phyloP scores from a whole-genome alignment of 2,797 vertebrate species.

The Momotus momota region DNA sequence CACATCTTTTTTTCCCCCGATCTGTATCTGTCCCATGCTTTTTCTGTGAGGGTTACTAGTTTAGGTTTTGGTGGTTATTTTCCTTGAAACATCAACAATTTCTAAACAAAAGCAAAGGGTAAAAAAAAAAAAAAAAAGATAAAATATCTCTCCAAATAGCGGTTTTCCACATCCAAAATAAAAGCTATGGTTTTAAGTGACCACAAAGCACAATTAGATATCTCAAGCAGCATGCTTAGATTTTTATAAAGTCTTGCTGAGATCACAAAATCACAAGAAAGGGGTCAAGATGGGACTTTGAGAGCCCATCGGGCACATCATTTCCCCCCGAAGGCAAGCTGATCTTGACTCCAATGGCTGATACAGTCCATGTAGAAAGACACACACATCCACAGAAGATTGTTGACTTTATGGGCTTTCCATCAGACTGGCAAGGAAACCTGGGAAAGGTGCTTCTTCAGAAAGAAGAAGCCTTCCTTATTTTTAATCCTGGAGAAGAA shows the following conservation, averaged over 20 bases:
- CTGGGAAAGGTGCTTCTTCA: background rate
- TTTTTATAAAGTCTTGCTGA: background rate
- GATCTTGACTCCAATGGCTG: background rate
- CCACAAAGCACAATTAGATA: background rate
- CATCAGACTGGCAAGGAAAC: background rate
- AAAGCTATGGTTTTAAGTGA: background rate
- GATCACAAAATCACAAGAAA: background rate
- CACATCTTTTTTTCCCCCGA: background rate
- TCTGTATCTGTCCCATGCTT: background rate
- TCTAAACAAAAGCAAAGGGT: background rate
- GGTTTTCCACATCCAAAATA: background rate
- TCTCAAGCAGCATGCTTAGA: background rate
- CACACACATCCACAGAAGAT: background rate
- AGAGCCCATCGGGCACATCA: fast-evolving
- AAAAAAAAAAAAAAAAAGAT: background rate
- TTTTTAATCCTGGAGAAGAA: background rate
- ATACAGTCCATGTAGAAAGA: background rate
- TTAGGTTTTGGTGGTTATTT: background rate
- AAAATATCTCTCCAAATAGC: background rate
- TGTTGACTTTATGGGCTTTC: background rate
- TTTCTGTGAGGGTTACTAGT: background rate
- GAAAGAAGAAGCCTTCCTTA: background rate
- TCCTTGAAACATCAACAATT: background rate
- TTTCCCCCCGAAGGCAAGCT: background rate
- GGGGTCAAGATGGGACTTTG: background rate